These are phyloP conservation scores for Chondrilla cf. caribensis DNA, from an alignment of 37 sponge, comb jelly and placozoan species.

Conservation along the genomic window DNA sequence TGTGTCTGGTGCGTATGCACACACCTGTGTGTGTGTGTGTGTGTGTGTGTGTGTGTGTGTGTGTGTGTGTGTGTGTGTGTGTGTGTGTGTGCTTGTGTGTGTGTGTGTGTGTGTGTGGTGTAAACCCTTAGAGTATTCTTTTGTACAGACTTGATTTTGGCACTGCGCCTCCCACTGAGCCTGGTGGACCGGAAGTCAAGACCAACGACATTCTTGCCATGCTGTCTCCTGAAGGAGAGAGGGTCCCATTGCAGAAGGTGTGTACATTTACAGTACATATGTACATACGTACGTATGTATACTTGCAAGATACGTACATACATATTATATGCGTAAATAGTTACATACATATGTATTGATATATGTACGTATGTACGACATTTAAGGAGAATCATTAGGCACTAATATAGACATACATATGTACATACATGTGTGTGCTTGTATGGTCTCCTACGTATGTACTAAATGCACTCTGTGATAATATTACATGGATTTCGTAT, in stretches of 20 bases:
- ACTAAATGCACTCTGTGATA: background rate
- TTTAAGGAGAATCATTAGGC: too few species aligned
- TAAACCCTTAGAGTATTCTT: too few species aligned
- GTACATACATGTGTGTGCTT: too few species aligned
- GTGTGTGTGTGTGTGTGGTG: slow-evolving; percentile 26
- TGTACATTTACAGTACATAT: background rate
- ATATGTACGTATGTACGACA: too few species aligned
- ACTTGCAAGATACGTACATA: background rate
- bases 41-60: slow-evolving; percentile 17
- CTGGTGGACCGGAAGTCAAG: slow-evolving; percentile 55
- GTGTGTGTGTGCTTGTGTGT: slow-evolving; percentile 17
- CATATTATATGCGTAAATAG: background rate
- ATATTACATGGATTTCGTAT: background rate
- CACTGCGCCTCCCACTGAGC: slow-evolving; percentile 52
- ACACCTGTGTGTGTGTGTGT: slow-evolving; percentile 19
- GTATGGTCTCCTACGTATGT: slow-evolving; percentile 16
- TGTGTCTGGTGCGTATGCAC: slow-evolving; percentile 16
- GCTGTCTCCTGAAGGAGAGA: slow-evolving; percentile 92
- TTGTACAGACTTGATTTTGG: slow-evolving; percentile 84
- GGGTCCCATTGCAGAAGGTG: slow-evolving; percentile 76
- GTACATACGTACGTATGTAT: slow-evolving; percentile 7
- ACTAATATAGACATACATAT: too few species aligned
- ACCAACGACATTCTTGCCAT: slow-evolving; percentile 96
- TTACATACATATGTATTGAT: too few species aligned
- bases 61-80: slow-evolving; percentile 26